A percentile compares a stretch with the other conserved stretches of the same genome.
These are phyloP conservation scores for Labeo catla DNA, from an alignment of 2,113 vertebrate genomes.

Conservation along the genomic window DNA sequence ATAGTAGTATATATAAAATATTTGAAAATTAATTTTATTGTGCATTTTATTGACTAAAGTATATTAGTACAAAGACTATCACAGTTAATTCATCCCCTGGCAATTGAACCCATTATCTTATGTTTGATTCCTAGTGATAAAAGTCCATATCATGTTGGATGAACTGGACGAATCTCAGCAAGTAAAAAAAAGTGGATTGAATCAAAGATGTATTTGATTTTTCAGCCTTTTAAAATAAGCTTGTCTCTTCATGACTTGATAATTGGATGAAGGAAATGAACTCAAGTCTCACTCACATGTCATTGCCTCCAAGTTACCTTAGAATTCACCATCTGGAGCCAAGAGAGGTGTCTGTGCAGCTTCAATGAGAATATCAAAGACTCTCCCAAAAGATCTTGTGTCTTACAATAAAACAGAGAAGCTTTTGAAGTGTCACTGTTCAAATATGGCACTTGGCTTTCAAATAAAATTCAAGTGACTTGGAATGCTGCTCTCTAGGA, in stretches of 20 bases:
- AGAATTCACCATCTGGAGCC: constrained; percentile 23
- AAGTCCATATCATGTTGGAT: background rate
- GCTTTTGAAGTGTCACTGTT: constrained; percentile 39
- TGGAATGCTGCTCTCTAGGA: constrained; percentile 28
- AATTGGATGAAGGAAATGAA: background rate
- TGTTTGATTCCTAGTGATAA: background rate
- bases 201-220: background rate
- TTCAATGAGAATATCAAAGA: constrained; percentile 37
- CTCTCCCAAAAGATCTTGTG: constrained; percentile 22
- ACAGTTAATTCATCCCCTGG: background rate
- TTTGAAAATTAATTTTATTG: too few species aligned
- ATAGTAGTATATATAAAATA: too few species aligned
- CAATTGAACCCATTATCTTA: background rate
- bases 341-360: background rate
- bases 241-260: background rate
- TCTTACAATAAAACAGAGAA: constrained; percentile 18
- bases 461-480: constrained; percentile 20
- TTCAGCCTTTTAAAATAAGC: background rate
- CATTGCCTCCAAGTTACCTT: background rate
- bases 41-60: too few species aligned
- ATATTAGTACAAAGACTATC: too few species aligned
- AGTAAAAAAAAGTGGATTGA: too few species aligned
- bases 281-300: background rate
- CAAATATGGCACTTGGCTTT: constrained; percentile 38
- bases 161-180: background rate